Conservation (phyloP, 2,113 vertebrate genomes). For the Pachypanchax playfairii region DNA sequence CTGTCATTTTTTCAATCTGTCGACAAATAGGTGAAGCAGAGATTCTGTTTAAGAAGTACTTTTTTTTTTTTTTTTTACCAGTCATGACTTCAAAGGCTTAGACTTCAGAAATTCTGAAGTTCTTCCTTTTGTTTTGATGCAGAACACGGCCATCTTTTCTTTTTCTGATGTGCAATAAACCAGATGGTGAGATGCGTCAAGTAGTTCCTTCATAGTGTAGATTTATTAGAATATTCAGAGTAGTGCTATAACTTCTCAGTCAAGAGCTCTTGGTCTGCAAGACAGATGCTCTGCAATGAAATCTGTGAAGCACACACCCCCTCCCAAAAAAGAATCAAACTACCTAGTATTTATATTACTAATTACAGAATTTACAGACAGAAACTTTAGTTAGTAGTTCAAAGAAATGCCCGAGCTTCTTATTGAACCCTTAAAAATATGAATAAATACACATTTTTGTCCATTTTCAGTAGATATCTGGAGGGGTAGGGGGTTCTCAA, state of each 20-base stretch:
- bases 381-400: conserved; percentile 59
- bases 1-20: conserved; percentile 22
- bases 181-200: conserved; percentile 16
- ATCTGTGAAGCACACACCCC: conserved; percentile 65
- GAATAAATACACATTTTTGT: conserved; percentile 68
- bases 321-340: conserved; percentile 52
- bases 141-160: conserved; percentile 1
- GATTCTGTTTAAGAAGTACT: background rate
- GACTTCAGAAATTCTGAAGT: background rate
- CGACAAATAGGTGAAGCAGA: conserved; percentile 12
- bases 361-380: conserved; percentile 81
- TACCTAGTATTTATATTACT: conserved; percentile 82
- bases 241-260: conserved; percentile 78
- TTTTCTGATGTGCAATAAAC: conserved; percentile 42
- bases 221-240: conserved; percentile 79
- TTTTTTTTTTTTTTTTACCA: conserved; percentile 8
- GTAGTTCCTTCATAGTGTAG: conserved; percentile 75
- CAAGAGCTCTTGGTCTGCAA: conserved; percentile 47
- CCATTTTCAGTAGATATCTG: conserved; percentile 35
- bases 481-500: conserved; percentile 3
- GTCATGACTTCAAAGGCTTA: no score
- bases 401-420: conserved; percentile 52
- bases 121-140: background rate
- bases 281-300: conserved; percentile 63
- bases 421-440: conserved; percentile 69